Percentiles rank a stretch among this genome's conserved stretches.
Evolutionary conservation across 2,113 vertebrate genomes (phyloP).

Genomic region (Sander lucioperca): DNA sequence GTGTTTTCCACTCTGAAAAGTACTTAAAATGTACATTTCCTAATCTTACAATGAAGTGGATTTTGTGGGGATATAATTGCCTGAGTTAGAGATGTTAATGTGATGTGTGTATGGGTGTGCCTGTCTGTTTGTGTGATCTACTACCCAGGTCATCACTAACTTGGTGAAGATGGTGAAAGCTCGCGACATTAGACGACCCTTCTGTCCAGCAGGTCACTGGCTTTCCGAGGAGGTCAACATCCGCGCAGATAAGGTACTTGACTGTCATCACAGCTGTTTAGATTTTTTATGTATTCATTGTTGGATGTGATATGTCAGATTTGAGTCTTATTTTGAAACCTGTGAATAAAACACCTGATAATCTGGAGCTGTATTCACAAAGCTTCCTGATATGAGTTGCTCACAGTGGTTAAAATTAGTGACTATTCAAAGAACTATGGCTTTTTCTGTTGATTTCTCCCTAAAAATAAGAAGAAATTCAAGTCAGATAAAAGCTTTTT

Average conservation of each 20-base stretch:
- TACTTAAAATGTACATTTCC: neutral
- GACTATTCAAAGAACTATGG: neutral
- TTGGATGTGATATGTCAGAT: neutral
- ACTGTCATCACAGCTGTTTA: neutral
- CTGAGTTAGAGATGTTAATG: conserved; percentile 29
- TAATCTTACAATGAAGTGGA: neutral
- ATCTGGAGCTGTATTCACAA: neutral
- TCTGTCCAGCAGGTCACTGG: conserved; percentile 97
- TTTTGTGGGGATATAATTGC: neutral
- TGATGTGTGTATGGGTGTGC: neutral
- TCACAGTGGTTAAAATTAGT: neutral
- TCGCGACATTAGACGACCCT: conserved; percentile 93
- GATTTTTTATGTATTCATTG: neutral
- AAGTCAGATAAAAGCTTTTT: neutral
- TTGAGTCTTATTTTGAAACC: neutral
- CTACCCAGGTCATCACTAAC: conserved; percentile 94
- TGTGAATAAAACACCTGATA: neutral
- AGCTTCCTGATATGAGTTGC: neutral
- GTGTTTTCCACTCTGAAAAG: conserved; percentile 11
- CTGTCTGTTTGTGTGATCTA: conserved; percentile 49
- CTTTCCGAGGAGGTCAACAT: conserved; percentile 97
- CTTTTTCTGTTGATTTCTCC: neutral
- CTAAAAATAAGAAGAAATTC: neutral
- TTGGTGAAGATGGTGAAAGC: conserved; percentile 99
- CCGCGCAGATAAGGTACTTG: conserved; percentile 94